A percentile compares a stretch with the other conserved stretches of the same genome.
These are phyloP conservation scores for Octopus bimaculoides DNA, from an alignment of 1,140 invertebrate genomes.

Conservation along the genomic window DNA sequence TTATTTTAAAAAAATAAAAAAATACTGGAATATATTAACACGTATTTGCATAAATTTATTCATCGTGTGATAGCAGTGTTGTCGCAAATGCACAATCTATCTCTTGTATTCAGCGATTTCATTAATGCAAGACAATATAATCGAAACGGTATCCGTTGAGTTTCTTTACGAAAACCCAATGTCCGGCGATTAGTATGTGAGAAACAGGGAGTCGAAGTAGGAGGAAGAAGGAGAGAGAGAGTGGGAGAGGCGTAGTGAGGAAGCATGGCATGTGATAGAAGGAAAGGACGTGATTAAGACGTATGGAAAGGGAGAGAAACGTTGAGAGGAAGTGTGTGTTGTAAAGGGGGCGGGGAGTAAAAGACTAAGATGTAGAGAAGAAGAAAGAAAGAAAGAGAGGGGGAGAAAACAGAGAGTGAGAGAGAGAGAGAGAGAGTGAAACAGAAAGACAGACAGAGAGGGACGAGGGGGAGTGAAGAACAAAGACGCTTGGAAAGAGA, in stretches of 20 bases:
- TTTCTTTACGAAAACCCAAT: too few relatives aligned
- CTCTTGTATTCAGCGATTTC: too few relatives aligned
- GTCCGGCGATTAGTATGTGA: not conserved
- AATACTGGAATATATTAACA: too few relatives aligned
- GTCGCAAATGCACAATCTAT: too few relatives aligned
- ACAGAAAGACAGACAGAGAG: constrained; percentile 8
- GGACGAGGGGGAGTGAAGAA: not conserved
- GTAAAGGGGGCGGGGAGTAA: not conserved
- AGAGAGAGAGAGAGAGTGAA: constrained; percentile 12
- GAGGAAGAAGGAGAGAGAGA: not conserved
- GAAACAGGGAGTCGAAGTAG: not conserved
- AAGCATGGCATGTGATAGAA: not conserved
- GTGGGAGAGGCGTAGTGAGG: not conserved
- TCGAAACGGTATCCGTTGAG: too few relatives aligned
- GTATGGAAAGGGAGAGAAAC: constrained; percentile 1
- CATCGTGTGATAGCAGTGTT: too few relatives aligned
- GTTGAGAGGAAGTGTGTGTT: not conserved
- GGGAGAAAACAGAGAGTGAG: not conserved
- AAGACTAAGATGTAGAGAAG: not conserved
- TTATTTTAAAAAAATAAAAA: too few relatives aligned
- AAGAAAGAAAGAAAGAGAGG: not conserved
- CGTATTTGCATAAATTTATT: too few relatives aligned
- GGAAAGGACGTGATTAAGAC: constrained; percentile 1
- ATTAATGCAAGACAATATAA: too few relatives aligned
- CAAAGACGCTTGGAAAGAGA: not conserved